Conservation (phyloP, 2,797 vertebrate species). For the Megalops cyprinoides region DNA sequence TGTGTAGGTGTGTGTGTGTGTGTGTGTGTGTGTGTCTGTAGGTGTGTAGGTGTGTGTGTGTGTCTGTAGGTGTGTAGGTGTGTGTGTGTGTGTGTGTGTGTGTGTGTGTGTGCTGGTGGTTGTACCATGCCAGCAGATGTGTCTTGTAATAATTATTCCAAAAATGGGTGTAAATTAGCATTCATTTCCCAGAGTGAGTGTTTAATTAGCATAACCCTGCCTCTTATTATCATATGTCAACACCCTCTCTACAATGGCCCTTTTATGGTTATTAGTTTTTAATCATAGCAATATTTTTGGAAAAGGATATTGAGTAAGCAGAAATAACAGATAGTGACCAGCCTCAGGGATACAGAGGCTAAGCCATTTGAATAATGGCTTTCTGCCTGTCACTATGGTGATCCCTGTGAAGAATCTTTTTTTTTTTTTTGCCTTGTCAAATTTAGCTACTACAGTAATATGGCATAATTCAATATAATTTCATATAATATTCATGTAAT, state of each 20-base stretch:
- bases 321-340: background rate
- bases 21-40: background rate
- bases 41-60: background rate
- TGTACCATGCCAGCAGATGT: background rate
- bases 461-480: constrained; percentile 1
- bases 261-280: constrained; percentile 10
- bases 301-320: too few species aligned
- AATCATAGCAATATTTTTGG: constrained; percentile 6
- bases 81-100: background rate
- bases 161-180: constrained; percentile 22
- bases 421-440: background rate
- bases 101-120: background rate
- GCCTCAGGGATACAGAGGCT: background rate
- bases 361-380: constrained; percentile 1
- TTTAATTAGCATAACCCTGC: constrained; percentile 22
- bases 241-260: constrained; percentile 5
- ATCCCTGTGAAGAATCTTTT: background rate
- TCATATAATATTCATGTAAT: background rate
- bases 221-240: constrained; percentile 21
- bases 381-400: constrained; percentile 11
- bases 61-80: too few species aligned
- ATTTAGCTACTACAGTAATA: background rate
- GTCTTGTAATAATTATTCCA: background rate
- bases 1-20: background rate
- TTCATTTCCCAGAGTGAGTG: constrained; percentile 23